phyloP scores from a whole-genome alignment of 2,113 vertebrate species.

The Otocyon megalotis region DNA sequence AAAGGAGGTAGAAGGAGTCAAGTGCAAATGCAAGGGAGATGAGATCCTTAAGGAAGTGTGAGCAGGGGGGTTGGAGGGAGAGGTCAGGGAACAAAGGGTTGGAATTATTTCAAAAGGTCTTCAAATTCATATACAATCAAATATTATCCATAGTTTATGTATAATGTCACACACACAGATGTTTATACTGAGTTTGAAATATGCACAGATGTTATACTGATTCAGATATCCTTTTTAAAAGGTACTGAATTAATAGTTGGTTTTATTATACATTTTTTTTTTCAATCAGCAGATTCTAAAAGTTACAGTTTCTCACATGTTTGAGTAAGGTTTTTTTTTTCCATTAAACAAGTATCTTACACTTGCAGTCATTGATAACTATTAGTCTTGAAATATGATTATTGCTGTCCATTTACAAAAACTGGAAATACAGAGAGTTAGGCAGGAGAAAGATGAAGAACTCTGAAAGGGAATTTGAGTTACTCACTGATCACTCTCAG shows the following conservation, averaged over 20 bases:
- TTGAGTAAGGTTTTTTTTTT: background rate
- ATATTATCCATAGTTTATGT: background rate
- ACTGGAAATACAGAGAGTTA: conserved; percentile 32
- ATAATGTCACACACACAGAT: background rate
- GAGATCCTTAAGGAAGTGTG: background rate
- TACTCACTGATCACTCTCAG: conserved; percentile 10
- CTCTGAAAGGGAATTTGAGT: conserved; percentile 4
- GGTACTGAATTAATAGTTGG: background rate
- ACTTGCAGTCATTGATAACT: background rate
- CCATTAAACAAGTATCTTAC: background rate
- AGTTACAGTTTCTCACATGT: background rate
- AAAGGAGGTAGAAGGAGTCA: background rate
- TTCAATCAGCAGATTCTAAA: background rate
- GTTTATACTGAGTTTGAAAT: conserved; percentile 32
- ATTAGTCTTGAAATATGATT: conserved; percentile 30
- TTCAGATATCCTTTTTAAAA: conserved; percentile 24
- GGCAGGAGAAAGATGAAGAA: background rate
- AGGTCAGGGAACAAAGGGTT: background rate
- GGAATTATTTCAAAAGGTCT: background rate
- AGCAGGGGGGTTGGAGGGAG: background rate
- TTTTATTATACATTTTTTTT: conserved; percentile 20
- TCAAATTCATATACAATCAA: background rate
- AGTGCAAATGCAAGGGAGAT: background rate
- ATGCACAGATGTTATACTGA: background rate
- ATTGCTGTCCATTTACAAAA: conserved; percentile 26